phyloP scores from a whole-genome alignment of 2,797 vertebrate genomes.

The Sebastes itinus region DNA sequence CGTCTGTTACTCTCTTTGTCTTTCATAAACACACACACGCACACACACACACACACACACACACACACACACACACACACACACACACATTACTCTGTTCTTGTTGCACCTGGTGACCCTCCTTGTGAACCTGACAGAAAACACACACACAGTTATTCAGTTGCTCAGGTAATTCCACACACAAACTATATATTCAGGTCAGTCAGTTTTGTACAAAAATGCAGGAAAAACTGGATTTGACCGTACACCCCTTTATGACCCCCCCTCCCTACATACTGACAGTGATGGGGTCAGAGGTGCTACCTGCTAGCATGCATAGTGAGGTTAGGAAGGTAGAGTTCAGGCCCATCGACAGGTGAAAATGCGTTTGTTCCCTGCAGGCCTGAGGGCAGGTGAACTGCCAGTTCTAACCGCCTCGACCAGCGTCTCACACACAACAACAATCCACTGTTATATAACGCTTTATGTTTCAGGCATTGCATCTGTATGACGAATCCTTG shows the following conservation, averaged over 20 bases:
- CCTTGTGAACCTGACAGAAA: constrained; percentile 37
- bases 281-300: constrained; percentile 49
- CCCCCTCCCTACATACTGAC: not conserved
- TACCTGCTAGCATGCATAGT: constrained; percentile 32
- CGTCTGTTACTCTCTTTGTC: constrained; percentile 37
- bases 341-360: constrained; percentile 61
- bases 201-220: constrained; percentile 42
- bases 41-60: not conserved
- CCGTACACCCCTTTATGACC: not conserved
- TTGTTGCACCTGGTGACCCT: constrained; percentile 51
- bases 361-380: constrained; percentile 46
- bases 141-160: constrained; percentile 24
- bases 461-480: not conserved
- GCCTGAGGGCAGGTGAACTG: constrained; percentile 58
- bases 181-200: constrained; percentile 24
- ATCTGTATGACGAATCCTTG: not conserved
- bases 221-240: constrained; percentile 71
- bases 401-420: constrained; percentile 26
- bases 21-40: not conserved
- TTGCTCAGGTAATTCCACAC: constrained; percentile 15
- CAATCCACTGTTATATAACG: not conserved
- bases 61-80: constrained; percentile 3
- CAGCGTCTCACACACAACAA: constrained; percentile 33
- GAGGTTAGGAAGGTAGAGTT: constrained; percentile 56
- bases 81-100: constrained; percentile 1